Evolutionary conservation across 64 coral and sea anemone genomes (phyloP).

Genomic region (Pocillopora damicornis): DNA sequence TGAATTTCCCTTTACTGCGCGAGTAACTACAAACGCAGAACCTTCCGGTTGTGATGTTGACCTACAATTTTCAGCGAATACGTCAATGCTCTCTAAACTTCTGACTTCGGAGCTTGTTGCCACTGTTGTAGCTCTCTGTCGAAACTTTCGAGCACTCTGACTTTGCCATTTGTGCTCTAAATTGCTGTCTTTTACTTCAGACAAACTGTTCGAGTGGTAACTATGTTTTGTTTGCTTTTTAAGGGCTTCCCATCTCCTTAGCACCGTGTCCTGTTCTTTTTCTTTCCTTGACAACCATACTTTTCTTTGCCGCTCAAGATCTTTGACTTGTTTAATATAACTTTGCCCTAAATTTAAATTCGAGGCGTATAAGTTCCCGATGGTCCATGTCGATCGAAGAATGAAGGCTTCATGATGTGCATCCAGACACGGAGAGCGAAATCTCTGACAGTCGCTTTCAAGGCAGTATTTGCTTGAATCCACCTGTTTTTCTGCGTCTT

Average conservation of each 20-base stretch:
- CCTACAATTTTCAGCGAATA: not conserved
- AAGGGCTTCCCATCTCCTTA: conserved; percentile 47
- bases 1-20: not conserved
- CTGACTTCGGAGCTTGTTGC: not conserved
- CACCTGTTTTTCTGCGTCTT: not conserved
- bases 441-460: conserved; percentile 25
- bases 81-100: not conserved
- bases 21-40: not conserved
- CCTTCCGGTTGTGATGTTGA: not conserved
- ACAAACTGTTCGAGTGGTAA: not conserved
- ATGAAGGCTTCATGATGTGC: conserved; percentile 82
- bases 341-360: conserved; percentile 78
- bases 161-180: not conserved
- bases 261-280: conserved; percentile 66
- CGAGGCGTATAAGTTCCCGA: conserved; percentile 78
- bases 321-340: conserved; percentile 71
- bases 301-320: conserved; percentile 67
- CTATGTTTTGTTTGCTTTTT: conserved; percentile 7
- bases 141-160: not conserved
- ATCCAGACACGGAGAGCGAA: conserved; percentile 74
- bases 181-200: not conserved
- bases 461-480: not conserved
- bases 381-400: conserved; percentile 70
- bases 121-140: conserved; percentile 6
- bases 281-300: conserved; percentile 67